Conservation (phyloP, 2,888 invertebrate genomes). For the Machimus rusticus region DNA sequence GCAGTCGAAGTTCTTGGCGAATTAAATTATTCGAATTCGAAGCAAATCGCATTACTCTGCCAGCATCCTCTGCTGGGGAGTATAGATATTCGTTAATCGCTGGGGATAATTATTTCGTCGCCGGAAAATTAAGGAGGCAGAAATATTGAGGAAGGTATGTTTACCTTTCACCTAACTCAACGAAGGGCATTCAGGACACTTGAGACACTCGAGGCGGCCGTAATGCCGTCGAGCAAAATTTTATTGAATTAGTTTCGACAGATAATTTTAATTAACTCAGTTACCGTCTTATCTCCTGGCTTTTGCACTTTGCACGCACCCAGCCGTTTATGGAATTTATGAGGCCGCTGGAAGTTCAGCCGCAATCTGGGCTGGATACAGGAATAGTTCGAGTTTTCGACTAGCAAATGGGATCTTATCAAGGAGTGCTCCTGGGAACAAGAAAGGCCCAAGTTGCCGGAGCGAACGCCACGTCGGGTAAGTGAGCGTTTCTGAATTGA, state of each 20-base stretch:
- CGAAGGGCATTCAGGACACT: background rate
- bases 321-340: background rate
- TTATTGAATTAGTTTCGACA: background rate
- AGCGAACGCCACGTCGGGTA: background rate
- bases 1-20: background rate
- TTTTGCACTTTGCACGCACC: background rate
- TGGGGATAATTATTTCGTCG: background rate
- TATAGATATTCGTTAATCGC: background rate
- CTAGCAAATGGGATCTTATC: background rate
- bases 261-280: background rate
- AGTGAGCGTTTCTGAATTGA: background rate
- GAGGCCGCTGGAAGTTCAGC: background rate
- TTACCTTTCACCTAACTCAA: background rate
- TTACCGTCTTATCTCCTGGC: background rate
- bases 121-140: background rate
- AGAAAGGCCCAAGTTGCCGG: background rate
- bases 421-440: background rate
- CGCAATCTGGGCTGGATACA: background rate
- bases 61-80: background rate
- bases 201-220: background rate
- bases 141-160: background rate
- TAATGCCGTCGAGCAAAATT: background rate
- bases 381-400: background rate
- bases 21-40: background rate
- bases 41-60: background rate